A percentile compares a stretch with the other conserved stretches of the same genome.
Conservation (phyloP, 2,113 vertebrate species). For the Castor canadensis region DNA sequence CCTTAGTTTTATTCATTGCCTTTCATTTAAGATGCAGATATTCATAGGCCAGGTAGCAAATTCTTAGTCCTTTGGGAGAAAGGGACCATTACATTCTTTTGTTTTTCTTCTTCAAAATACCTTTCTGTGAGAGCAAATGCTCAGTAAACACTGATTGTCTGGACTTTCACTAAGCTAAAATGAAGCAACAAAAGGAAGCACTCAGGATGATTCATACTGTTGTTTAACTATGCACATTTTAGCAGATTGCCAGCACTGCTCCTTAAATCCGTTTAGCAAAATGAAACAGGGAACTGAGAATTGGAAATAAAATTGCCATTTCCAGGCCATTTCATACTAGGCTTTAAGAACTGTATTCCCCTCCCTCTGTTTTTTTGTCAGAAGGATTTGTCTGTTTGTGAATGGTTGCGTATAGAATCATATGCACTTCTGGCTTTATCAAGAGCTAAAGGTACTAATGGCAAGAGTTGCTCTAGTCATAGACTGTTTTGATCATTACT, state of each 20-base stretch:
- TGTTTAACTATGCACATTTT: background rate
- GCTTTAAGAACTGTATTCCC: background rate
- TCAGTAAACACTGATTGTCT: background rate
- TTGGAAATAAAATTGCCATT: constrained; percentile 50
- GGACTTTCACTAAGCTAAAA: constrained; percentile 2
- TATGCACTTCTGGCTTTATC: background rate
- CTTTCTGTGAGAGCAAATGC: background rate
- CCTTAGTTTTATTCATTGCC: background rate
- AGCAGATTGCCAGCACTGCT: background rate
- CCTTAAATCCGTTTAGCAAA: constrained; percentile 49
- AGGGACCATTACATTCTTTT: background rate
- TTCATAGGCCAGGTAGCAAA: background rate
- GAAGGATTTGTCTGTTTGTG: background rate
- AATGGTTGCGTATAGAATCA: background rate
- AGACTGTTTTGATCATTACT: background rate
- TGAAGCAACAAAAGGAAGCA: background rate
- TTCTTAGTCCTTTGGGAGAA: background rate
- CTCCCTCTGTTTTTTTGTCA: background rate
- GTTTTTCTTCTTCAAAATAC: constrained; percentile 42
- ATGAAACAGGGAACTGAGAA: constrained; percentile 50
- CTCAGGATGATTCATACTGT: background rate
- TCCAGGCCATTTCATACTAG: background rate
- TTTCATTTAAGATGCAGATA: constrained; percentile 8
- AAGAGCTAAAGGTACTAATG: background rate
- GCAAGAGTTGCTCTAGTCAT: background rate